Evolutionary conservation across 2,797 vertebrate species (phyloP).

Genomic region (Mormyrus proboscirostris): DNA sequence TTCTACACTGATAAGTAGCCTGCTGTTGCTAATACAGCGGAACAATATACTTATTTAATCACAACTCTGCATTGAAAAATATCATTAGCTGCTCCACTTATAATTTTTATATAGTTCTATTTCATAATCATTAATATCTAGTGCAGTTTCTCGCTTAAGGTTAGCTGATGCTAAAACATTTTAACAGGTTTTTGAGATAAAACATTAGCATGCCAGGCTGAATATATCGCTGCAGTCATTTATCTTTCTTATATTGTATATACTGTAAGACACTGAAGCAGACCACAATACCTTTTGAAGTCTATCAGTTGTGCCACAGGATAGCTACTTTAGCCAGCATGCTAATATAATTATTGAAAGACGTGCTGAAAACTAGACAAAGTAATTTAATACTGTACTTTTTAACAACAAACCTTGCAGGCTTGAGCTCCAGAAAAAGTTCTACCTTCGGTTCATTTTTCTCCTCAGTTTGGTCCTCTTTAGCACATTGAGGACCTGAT

Average conservation of each 20-base stretch:
- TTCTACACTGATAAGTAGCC: neutral
- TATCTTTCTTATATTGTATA: neutral
- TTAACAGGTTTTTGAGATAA: neutral
- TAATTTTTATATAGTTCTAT: neutral
- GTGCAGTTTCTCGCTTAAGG: neutral
- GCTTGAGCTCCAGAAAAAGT: neutral
- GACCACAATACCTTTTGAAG: neutral
- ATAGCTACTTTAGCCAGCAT: neutral
- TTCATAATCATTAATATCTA: neutral
- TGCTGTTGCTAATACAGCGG: neutral
- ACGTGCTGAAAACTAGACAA: neutral
- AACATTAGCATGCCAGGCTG: neutral
- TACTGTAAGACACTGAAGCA: neutral
- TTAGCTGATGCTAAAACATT: neutral
- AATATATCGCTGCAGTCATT: neutral
- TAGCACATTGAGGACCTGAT: neutral
- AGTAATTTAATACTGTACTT: neutral
- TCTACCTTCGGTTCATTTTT: neutral
- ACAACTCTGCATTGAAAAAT: neutral
- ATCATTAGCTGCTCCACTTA: neutral
- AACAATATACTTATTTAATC: neutral
- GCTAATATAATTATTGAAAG: neutral
- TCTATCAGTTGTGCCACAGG: neutral
- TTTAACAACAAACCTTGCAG: neutral
- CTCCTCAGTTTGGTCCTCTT: neutral